These are phyloP conservation scores for Argynnis bischoffii DNA, from an alignment of 2,888 invertebrate genomes.

Conservation along the genomic window DNA sequence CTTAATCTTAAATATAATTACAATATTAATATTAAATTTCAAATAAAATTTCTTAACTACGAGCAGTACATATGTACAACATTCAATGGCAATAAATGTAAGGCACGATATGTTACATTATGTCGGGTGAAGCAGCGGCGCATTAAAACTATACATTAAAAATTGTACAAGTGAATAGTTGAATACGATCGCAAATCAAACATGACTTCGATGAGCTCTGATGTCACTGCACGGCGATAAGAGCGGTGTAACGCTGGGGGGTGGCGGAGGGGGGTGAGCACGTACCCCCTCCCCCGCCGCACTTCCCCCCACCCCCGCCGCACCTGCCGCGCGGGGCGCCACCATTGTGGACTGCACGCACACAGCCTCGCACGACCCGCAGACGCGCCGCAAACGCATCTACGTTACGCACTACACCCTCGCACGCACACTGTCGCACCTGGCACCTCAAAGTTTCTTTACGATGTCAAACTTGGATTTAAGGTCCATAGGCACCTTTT, in stretches of 20 bases:
- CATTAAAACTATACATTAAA: constrained; percentile 40
- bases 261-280: constrained; percentile 38
- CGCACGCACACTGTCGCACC: constrained; percentile 39
- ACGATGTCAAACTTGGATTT: constrained; percentile 97
- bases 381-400: constrained; percentile 42
- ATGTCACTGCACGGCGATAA: constrained; percentile 38
- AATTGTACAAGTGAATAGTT: constrained; percentile 32
- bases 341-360: constrained; percentile 7
- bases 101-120: constrained; percentile 45
- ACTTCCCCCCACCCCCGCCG: constrained; percentile 42
- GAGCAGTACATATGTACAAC: constrained; percentile 47
- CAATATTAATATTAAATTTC: constrained; percentile 51
- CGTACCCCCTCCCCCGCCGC: constrained; percentile 38
- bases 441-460: constrained; percentile 88
- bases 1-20: constrained; percentile 49
- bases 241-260: constrained; percentile 36
- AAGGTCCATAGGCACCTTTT: constrained; percentile 94
- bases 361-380: constrained; percentile 27
- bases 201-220: constrained; percentile 38
- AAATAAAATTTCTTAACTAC: constrained; percentile 45
- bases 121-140: constrained; percentile 42
- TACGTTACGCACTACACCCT: constrained; percentile 39
- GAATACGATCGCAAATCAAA: constrained; percentile 38
- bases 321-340: constrained; percentile 44
- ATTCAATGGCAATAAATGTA: constrained; percentile 47